Percentiles rank a stretch among this genome's conserved stretches.
phyloP scores from a whole-genome alignment of 2,113 vertebrate species.

The Menidia beryllina region DNA sequence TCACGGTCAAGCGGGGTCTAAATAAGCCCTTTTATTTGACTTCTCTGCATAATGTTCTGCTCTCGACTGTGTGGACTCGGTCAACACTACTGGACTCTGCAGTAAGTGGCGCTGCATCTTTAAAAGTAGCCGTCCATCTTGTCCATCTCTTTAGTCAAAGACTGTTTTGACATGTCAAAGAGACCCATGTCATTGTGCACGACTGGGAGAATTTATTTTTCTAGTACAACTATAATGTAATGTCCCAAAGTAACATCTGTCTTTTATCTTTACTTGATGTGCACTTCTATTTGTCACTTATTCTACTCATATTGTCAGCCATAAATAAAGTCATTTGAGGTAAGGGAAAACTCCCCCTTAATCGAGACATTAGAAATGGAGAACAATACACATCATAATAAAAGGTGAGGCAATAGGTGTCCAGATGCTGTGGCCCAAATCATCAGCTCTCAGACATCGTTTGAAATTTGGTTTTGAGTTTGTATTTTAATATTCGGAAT shows the following conservation, averaged over 20 bases:
- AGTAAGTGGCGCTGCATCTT: constrained; percentile 2
- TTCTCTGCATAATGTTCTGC: constrained; percentile 21
- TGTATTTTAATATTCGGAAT: too few relatives aligned
- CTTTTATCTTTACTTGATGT: neutral
- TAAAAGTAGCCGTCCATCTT: constrained; percentile 5
- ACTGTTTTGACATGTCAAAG: neutral
- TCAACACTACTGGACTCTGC: neutral
- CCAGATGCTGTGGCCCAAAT: too few relatives aligned
- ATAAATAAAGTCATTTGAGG: too few relatives aligned
- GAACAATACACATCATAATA: too few relatives aligned
- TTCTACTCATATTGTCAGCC: too few relatives aligned
- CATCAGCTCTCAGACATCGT: too few relatives aligned
- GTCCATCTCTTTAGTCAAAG: neutral
- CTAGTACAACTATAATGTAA: neutral
- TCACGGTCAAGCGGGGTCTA: constrained; percentile 10
- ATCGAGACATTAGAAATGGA: too few relatives aligned
- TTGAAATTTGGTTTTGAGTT: too few relatives aligned
- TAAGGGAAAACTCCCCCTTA: too few relatives aligned
- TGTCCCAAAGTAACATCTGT: neutral
- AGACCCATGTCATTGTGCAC: neutral
- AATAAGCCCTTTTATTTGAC: constrained; percentile 36
- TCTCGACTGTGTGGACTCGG: neutral
- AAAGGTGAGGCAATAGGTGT: too few relatives aligned
- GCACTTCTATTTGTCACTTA: too few relatives aligned
- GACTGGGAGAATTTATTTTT: constrained; percentile 2